Percentiles rank a stretch among this genome's conserved stretches.
phyloP scores from a whole-genome alignment of 2,113 vertebrate species.

The Hiodon alosoides region DNA sequence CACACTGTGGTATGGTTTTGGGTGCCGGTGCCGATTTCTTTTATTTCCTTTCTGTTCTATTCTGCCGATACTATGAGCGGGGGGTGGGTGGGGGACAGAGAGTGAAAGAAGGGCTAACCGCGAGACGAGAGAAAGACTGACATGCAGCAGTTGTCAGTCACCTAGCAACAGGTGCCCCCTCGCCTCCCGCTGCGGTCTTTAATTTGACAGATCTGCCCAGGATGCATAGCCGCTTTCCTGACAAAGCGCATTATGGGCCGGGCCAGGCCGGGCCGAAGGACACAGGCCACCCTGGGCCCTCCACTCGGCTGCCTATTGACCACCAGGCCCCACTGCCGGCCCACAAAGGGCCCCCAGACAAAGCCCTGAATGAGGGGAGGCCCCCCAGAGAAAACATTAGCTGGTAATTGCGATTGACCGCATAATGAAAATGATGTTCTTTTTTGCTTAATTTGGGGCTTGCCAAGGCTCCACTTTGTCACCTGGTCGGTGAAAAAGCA shows the following conservation, averaged over 20 bases:
- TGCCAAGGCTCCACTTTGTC: slow-evolving; percentile 95
- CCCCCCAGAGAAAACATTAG: slow-evolving; percentile 98
- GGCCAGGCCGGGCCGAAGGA: slow-evolving; percentile 69
- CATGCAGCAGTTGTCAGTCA: slow-evolving; percentile 91
- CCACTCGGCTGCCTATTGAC: slow-evolving; percentile 97
- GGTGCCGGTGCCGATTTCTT: too few relatives aligned
- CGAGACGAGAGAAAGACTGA: slow-evolving; percentile 71
- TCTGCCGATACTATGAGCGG: slow-evolving; percentile 12
- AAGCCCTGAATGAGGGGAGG: slow-evolving; percentile 87
- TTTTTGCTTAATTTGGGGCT: slow-evolving; percentile 88
- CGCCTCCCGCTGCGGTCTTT: slow-evolving; percentile 92
- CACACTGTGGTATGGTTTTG: too few relatives aligned
- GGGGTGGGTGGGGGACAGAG: slow-evolving; percentile 56
- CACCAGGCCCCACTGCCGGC: slow-evolving; percentile 89
- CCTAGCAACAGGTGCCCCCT: slow-evolving; percentile 98
- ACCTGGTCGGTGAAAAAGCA: slow-evolving; percentile 82
- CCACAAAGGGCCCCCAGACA: slow-evolving; percentile 86
- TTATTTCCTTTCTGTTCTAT: too few relatives aligned
- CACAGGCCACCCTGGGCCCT: slow-evolving; percentile 88
- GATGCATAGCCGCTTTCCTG: slow-evolving; percentile 90
- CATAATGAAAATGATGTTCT: slow-evolving; percentile 99
- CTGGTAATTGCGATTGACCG: slow-evolving; percentile 99
- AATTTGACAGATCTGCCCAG: slow-evolving; percentile 99
- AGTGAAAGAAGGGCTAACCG: slow-evolving; percentile 75
- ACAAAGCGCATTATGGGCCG: slow-evolving; percentile 92